These are phyloP conservation scores for Poeciliopsis presidionis DNA, from an alignment of 2,797 vertebrate species.

Conservation along the genomic window DNA sequence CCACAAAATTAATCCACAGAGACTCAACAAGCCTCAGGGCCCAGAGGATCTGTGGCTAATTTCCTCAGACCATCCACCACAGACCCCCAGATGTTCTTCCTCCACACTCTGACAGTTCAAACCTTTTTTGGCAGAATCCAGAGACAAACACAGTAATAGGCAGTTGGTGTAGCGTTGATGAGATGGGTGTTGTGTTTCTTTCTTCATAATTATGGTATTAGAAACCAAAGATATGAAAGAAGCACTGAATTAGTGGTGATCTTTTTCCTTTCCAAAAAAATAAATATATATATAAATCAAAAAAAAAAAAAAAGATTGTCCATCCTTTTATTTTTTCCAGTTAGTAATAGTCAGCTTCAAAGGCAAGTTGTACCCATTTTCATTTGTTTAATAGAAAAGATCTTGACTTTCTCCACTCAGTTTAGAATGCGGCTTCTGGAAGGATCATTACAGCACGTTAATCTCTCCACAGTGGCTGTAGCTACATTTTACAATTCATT, in stretches of 20 bases:
- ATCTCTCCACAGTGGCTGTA: too few species aligned
- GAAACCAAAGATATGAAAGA: not conserved
- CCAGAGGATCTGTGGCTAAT: not conserved
- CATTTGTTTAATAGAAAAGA: too few species aligned
- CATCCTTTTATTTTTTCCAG: too few species aligned
- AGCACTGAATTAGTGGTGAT: not conserved
- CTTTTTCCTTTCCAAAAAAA: not conserved
- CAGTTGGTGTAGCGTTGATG: not conserved
- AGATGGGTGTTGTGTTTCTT: not conserved
- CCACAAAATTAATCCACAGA: conserved; percentile 3
- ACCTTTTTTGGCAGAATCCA: not conserved
- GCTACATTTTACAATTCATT: too few species aligned
- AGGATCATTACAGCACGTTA: too few species aligned
- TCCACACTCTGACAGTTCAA: not conserved
- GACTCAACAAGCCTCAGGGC: not conserved
- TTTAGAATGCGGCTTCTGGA: too few species aligned
- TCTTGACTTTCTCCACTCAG: too few species aligned
- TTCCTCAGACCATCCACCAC: not conserved
- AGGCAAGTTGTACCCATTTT: too few species aligned
- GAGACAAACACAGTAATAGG: not conserved
- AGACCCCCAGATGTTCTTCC: not conserved
- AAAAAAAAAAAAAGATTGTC: too few species aligned
- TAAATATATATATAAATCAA: too few species aligned
- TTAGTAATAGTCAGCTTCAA: too few species aligned
- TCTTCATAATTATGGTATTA: not conserved